Evolutionary conservation across 2,888 invertebrate genomes (phyloP), one percentile per base, ranked within the genome.

Genomic region (Orthosia incerta): DNA sequence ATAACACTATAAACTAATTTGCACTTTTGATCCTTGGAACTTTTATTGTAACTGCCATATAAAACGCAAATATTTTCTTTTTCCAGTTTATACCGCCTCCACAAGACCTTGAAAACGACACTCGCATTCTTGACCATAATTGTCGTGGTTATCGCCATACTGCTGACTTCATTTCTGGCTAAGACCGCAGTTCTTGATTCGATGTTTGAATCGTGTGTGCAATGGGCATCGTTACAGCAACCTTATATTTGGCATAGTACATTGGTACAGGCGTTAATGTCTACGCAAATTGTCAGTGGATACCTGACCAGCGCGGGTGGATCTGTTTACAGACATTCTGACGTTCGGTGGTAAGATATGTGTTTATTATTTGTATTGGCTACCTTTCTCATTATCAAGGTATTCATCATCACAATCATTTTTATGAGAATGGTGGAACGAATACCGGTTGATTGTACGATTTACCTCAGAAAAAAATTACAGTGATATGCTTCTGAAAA

Each of bases 291-390:
- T 61, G 97, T 97, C 76, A 97, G 97, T 85, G 97, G 97, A 31
- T 97, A 97, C 79, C 95, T 97, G 73, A 96, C 97, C 48, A 97
- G 97, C 60, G 97, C 97, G 59, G 97, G 97, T 16, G 97, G 97
- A 39, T 96, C 97, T 57, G 93, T 97, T 46, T 97, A 97, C 87
- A 97, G 97, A 78, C 96, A 97, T 92, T 97, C 97, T 64, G 97
- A 97, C 91, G 97, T 97, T 48, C 95, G 97, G 89, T 97, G 97
- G 97, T 97, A 93, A 96, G 95, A 88, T 50, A 18, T 61, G 39
- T 39, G 39, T 75, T 50, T 50, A 53, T 57, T 26, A 64, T 12
- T 60, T 51, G 12, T 20, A n/a, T 57, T 23, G 18, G 5, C 18
- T 71, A 50, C n/a, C 11, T 48, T 16, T 56, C 11, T 11, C 48